Conservation (phyloP, 2,113 vertebrate genomes). For the Herpetotheres cachinnans region DNA sequence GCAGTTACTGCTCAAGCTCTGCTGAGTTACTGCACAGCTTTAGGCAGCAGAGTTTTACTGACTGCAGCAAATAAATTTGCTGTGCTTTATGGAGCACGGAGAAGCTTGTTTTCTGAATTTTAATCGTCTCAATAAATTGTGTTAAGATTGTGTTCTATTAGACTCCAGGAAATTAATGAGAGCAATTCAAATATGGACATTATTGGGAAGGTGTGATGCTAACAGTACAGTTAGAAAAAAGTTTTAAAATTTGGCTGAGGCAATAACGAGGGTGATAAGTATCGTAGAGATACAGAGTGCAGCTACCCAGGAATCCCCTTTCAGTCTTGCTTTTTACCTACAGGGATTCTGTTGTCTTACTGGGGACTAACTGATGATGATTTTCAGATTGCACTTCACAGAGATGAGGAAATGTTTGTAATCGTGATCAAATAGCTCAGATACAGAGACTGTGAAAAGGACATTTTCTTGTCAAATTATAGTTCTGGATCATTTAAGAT, state of each 20-base stretch:
- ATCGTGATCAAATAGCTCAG: neutral
- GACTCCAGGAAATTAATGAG: slow-evolving; percentile 59
- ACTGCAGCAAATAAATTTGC: slow-evolving; percentile 53
- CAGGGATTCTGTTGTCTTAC: neutral
- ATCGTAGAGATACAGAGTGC: neutral
- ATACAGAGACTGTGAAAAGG: neutral
- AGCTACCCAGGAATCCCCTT: neutral
- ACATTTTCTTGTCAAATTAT: neutral
- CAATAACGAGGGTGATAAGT: neutral
- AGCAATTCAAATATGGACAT: neutral
- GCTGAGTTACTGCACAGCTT: neutral
- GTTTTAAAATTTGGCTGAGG: slow-evolving; percentile 44
- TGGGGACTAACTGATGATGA: neutral
- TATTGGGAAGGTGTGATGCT: slow-evolving; percentile 29
- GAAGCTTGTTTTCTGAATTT: slow-evolving; percentile 67
- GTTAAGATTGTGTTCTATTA: slow-evolving; percentile 58
- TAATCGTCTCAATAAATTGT: slow-evolving; percentile 73
- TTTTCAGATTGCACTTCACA: neutral
- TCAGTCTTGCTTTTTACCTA: neutral
- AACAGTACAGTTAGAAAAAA: neutral
- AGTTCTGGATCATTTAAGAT: neutral
- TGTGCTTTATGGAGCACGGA: slow-evolving; percentile 55
- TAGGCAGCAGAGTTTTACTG: slow-evolving; percentile 10
- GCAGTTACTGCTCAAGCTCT: neutral
- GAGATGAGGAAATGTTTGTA: neutral